phyloP scores from a whole-genome alignment of 1,140 invertebrate species.

The Ectropis grisescens region DNA sequence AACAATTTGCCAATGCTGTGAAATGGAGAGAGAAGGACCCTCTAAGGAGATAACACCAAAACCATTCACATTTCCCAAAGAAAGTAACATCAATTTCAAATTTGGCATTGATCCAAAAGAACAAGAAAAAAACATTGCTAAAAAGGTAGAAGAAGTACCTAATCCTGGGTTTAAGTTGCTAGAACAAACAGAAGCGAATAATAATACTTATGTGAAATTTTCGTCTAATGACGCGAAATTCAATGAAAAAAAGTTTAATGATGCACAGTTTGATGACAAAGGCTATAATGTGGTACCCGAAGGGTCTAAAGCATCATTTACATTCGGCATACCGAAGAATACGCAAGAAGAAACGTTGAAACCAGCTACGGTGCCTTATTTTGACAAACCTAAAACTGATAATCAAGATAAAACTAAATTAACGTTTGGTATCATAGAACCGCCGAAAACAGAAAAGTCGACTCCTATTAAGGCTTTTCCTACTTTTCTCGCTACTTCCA shows the following conservation, averaged over 20 bases:
- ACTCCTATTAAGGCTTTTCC: too few species aligned
- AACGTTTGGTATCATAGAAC: too few species aligned
- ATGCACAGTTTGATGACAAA: slow-evolving; percentile 16
- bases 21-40: slow-evolving; percentile 72
- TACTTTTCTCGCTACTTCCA: too few species aligned
- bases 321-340: slow-evolving; percentile 44
- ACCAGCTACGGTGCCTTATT: too few species aligned
- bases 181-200: slow-evolving; percentile 36
- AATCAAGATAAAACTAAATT: too few species aligned
- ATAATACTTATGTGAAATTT: slow-evolving; percentile 35
- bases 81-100: slow-evolving; percentile 37
- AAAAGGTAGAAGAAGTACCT: slow-evolving; percentile 13
- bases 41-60: slow-evolving; percentile 13
- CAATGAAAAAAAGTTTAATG: too few species aligned
- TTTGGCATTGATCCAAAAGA: slow-evolving; percentile 61
- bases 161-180: slow-evolving; percentile 1
- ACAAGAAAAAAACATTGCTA: slow-evolving; percentile 18
- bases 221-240: too few species aligned
- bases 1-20: slow-evolving; percentile 78
- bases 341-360: too few species aligned
- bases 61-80: slow-evolving; percentile 32
- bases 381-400: too few species aligned
- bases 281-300: slow-evolving; percentile 7
- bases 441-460: too few species aligned
- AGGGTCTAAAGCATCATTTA: slow-evolving; percentile 20